Conservation (phyloP, 2,113 vertebrate genomes). For the Opisthocomus hoazin region DNA sequence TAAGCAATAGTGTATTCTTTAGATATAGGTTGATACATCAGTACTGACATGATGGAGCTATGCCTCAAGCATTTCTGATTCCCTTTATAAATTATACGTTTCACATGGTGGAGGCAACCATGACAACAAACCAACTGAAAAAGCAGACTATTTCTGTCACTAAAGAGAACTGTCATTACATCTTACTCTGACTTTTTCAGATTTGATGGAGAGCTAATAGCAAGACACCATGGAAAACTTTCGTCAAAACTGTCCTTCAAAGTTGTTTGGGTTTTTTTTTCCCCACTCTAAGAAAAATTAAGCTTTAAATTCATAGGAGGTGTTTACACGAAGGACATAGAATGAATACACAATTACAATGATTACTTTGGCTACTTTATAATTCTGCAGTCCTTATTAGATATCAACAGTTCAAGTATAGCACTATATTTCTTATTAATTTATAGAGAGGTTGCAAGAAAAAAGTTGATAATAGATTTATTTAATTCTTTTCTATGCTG, state of each 20-base stretch:
- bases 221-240: background rate
- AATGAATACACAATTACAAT: background rate
- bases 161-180: background rate
- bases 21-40: background rate
- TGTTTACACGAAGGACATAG: background rate
- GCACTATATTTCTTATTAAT: background rate
- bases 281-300: background rate
- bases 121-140: slow-evolving; percentile 14
- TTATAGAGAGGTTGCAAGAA: background rate
- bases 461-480: background rate
- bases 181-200: background rate
- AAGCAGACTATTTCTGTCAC: background rate
- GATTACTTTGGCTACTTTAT: background rate
- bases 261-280: background rate
- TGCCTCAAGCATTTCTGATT: background rate
- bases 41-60: background rate
- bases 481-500: background rate
- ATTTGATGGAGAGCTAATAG: background rate
- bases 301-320: background rate
- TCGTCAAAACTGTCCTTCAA: background rate
- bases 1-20: background rate
- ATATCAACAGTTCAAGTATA: background rate
- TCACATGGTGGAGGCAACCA: background rate
- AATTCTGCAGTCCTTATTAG: background rate
- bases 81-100: background rate